Evolutionary conservation across 2,113 vertebrate species (phyloP), one percentile per base, ranked within the genome.

Genomic region (Ovis canadensis): DNA sequence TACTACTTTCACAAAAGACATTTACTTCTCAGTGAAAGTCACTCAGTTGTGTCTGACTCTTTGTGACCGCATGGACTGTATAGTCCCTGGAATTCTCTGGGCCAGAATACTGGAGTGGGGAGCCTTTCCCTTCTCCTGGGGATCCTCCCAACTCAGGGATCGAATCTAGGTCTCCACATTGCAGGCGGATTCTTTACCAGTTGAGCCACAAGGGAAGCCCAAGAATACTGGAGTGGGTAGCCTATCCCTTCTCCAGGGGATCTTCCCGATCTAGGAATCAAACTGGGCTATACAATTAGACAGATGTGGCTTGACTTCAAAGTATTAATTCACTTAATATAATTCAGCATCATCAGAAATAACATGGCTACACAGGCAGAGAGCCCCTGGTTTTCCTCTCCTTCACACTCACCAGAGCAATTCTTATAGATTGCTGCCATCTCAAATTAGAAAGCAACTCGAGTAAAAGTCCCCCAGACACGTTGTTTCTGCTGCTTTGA

Each of bases 401-500:
- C 60, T 78, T 48, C 27, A 27, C 27, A 13, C 31, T 57, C 43
- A 52, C 23, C 88, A 59, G 27, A 81, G 9, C 31, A 81, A 6
- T 52, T 85, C 10, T 40, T 80, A 15, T 27, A 67, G 82, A 81
- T 87, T 83, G 36, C 71, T 96, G 93, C 91, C 96, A 93, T 55
- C 89, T 74, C 82, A 83, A 55, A 96, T 96, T 91, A 97, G 94
- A 91, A 94, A 95, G 74, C 88, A 97, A 50, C 54, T 48, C 21
- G 89, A 95, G 77, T 21, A 91, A 87, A 97, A 90, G 40, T 55
- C 87, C 21, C 31, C 33, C 52, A 92, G 96, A 87, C 78, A 93
- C 40, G 33, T 74, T 96, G 67, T 98, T 90, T 97, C 19, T 7
- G 89, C 78, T 54, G 52, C 93, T 96, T 93, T 98, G 93, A 96